Conservation (phyloP, 2,888 invertebrate species). For the Asteroscopus sphinx region DNA sequence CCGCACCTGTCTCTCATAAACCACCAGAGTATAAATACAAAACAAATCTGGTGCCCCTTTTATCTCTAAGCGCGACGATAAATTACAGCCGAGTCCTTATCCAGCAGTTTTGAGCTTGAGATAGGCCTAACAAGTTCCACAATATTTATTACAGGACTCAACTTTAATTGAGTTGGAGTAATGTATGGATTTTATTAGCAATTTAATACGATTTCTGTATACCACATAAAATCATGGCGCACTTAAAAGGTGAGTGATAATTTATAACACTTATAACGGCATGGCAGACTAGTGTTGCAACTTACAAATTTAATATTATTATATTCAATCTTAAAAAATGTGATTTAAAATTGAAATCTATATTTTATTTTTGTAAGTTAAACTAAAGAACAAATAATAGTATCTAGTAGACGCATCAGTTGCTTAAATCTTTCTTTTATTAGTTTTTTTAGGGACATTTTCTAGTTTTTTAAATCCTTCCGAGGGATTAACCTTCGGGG, state of each 20-base stretch:
- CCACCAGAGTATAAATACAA: constrained; percentile 70
- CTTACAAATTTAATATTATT: too few relatives aligned
- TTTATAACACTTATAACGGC: too few relatives aligned
- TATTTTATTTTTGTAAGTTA: too few relatives aligned
- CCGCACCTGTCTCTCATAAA: constrained; percentile 77
- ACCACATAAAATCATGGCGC: background rate
- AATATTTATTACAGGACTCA: constrained; percentile 38
- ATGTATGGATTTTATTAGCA: constrained; percentile 15
- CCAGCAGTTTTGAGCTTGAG: constrained; percentile 51
- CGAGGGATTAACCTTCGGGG: too few relatives aligned
- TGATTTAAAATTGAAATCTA: too few relatives aligned
- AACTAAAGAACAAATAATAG: too few relatives aligned
- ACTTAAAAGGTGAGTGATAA: background rate
- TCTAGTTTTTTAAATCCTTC: too few relatives aligned
- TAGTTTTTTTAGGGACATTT: too few relatives aligned
- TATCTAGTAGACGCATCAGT: too few relatives aligned
- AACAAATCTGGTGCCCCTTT: constrained; percentile 69
- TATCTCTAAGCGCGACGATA: constrained; percentile 66
- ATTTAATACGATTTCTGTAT: background rate
- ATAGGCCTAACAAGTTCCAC: constrained; percentile 52
- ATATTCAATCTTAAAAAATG: too few relatives aligned
- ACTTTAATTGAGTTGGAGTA: constrained; percentile 41
- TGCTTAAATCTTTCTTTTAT: too few relatives aligned
- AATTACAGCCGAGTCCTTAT: constrained; percentile 56
- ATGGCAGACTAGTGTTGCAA: too few relatives aligned